A percentile compares a stretch with the other conserved stretches of the same genome.
Evolutionary conservation across 2,797 vertebrate genomes (phyloP).

Genomic region (Tokudaia muenninki): DNA sequence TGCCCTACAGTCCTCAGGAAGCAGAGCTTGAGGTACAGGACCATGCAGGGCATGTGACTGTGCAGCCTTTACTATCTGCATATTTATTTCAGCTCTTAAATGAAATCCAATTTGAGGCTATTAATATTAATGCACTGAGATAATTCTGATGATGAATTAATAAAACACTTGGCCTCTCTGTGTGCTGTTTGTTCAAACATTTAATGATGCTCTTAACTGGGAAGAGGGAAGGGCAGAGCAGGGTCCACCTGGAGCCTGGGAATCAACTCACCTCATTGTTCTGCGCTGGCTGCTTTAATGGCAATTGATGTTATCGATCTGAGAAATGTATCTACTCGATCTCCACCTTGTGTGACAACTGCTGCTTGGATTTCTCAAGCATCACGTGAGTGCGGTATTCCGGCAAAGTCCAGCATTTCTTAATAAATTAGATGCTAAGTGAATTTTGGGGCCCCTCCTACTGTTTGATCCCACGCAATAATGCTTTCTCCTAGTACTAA

Average conservation of each 20-base stretch:
- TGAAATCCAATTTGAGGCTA: constrained; percentile 93
- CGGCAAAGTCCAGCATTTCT: constrained; percentile 80
- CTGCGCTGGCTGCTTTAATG: constrained; percentile 89
- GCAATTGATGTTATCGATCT: constrained; percentile 91
- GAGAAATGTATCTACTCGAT: constrained; percentile 90
- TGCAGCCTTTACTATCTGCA: constrained; percentile 88
- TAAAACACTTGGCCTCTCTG: constrained; percentile 92
- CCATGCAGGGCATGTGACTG: constrained; percentile 79
- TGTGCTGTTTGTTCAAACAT: constrained; percentile 93
- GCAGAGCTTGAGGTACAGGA: constrained; percentile 72
- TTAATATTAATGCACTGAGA: constrained; percentile 94
- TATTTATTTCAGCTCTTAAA: constrained; percentile 93
- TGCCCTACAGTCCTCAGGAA: neutral
- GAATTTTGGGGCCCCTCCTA: neutral
- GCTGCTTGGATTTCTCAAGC: constrained; percentile 85
- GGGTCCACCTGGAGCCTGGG: constrained; percentile 90
- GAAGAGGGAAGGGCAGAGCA: constrained; percentile 88
- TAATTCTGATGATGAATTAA: constrained; percentile 96
- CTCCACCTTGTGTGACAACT: constrained; percentile 86
- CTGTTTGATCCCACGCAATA: neutral
- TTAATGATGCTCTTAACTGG: constrained; percentile 91
- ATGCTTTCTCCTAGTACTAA: constrained; percentile 45
- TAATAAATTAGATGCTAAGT: constrained; percentile 81
- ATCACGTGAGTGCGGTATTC: constrained; percentile 78
- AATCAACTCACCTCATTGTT: constrained; percentile 91